A percentile compares a stretch with the other conserved stretches of the same genome.
Conservation (phyloP, 1,140 invertebrate species). For the Wiebesia pumilae region DNA sequence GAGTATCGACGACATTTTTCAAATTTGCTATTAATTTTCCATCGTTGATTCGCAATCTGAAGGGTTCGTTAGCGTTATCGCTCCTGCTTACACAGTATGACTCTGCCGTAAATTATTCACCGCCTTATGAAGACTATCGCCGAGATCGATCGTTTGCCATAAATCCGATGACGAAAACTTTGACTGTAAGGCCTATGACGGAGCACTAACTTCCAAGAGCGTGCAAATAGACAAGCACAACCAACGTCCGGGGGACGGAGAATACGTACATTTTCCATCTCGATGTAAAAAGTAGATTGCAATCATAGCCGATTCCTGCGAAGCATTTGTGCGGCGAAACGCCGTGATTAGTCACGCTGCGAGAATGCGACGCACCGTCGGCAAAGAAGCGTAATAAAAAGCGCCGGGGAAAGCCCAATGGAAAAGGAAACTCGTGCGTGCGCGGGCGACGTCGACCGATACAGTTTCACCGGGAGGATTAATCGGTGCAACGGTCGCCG, state of each 20-base stretch:
- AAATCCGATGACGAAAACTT: too few relatives aligned
- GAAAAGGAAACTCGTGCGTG: background rate
- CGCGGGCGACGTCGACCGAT: too few relatives aligned
- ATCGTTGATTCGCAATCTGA: background rate
- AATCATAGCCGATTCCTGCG: background rate
- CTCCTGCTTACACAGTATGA: too few relatives aligned
- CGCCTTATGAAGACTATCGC: background rate
- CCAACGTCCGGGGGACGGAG: background rate
- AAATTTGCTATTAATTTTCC: background rate
- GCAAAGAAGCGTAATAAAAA: background rate
- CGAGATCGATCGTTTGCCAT: background rate
- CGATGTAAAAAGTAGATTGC: background rate
- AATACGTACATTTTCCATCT: background rate
- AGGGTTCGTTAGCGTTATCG: background rate
- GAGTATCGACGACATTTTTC: background rate
- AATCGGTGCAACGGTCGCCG: background rate
- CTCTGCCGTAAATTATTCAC: background rate
- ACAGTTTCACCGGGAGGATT: background rate
- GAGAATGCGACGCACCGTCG: background rate
- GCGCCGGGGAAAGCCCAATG: background rate
- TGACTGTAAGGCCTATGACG: background rate
- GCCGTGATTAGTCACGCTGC: slow-evolving; percentile 3
- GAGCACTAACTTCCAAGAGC: background rate
- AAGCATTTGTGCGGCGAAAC: background rate
- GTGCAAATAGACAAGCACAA: background rate